Base-by-base conservation (phyloP, 2,113 vertebrate genomes). In the Percopsis transmontana region DNA sequence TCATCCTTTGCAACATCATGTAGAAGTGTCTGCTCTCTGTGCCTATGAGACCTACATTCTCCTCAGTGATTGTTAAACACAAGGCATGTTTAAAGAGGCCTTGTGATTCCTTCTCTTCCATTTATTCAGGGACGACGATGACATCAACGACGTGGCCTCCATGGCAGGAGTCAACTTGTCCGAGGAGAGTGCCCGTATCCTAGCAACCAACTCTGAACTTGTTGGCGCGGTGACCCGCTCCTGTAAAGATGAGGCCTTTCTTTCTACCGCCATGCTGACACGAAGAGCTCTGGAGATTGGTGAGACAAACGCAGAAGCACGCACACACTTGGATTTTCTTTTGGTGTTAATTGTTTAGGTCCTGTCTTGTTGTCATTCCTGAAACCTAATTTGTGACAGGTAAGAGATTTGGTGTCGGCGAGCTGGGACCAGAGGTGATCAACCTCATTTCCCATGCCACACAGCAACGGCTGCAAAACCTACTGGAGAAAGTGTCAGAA, bases 111-210 rank as follows among this genome's bases (percentile, higher is more conserved):
- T 74, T 39, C 52, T n/a, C 16, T n/a, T 54, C 5, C 58, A 76
- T 20, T 58, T 18, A 27, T 13, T 24, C 81, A 97, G 95, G 91
- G 95, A 97, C 18, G 95, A 98, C 0, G 96, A 97, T 33, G 95
- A 97, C 76, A 95, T 97, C 76, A 97, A 96, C 5, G 95, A 96
- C 4, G 95, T 97, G 70, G 94, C 95, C 2, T 97, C 95, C 1
- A 96, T 97, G 95, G 95, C 95, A 0, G 95, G 95, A 44, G 95
- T 97, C 52, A 97, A 97, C 85, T 77, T 98, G 27, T 95, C 95
- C 0, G 96, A 97, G 83, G 95, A 98, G 84, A 97, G 93, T 1
- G 95, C 93, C 2, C 89, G 93, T 33, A 97, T 98, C 88, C 74
- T 98, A 79, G 96, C 95, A 74, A 97, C 94, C 18, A 95, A 93